Conservation (phyloP, 2,113 vertebrate species). For the Chaenogobius annularis region DNA sequence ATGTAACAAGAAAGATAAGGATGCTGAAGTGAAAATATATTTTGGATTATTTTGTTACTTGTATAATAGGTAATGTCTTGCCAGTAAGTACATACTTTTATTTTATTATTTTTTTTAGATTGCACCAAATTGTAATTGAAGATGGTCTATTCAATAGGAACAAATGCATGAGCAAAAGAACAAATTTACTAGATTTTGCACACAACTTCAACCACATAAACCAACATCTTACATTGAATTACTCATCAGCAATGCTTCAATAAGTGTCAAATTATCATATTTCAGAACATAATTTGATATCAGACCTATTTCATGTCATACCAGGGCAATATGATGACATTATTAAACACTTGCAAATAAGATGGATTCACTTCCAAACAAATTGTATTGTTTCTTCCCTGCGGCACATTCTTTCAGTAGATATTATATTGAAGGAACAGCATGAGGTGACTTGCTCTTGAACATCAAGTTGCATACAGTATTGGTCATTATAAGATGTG, state of each 20-base stretch:
- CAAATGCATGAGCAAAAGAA: background rate
- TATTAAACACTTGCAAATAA: background rate
- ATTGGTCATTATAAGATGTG: background rate
- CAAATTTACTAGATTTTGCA: background rate
- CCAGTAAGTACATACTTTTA: too few relatives aligned
- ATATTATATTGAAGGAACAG: slow-evolving; percentile 24
- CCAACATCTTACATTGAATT: too few relatives aligned
- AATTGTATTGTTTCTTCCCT: background rate
- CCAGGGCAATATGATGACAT: background rate
- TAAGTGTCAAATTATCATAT: too few relatives aligned
- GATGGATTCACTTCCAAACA: background rate
- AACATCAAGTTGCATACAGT: background rate
- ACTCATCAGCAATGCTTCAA: too few relatives aligned
- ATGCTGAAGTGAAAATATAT: background rate
- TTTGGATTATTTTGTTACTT: background rate
- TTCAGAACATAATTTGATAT: background rate
- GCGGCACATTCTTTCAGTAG: slow-evolving; percentile 39
- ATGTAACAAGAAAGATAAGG: background rate
- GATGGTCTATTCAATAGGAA: background rate
- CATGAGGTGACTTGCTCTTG: slow-evolving; percentile 44
- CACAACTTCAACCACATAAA: background rate
- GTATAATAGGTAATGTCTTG: too few relatives aligned
- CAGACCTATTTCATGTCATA: background rate
- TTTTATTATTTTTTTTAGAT: too few relatives aligned
- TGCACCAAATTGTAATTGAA: too few relatives aligned